A percentile compares a stretch with the other conserved stretches of the same genome.
These are phyloP conservation scores for Megastigmus dorsalis DNA, from an alignment of 2,888 invertebrate species.

Conservation along the genomic window DNA sequence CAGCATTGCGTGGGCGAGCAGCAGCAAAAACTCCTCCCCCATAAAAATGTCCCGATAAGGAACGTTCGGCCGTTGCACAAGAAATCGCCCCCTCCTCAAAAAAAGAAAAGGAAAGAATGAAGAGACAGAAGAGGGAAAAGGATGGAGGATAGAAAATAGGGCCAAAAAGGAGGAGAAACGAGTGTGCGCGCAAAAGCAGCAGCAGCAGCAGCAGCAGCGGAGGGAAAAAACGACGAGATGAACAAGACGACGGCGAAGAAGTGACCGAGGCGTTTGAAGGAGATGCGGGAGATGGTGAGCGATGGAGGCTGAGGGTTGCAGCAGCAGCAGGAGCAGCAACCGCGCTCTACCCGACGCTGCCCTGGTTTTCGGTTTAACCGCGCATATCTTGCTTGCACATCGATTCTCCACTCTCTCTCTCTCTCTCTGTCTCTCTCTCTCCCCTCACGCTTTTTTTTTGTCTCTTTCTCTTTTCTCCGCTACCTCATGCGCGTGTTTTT, in stretches of 20 bases:
- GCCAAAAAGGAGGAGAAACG: not conserved
- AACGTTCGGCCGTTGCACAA: constrained; percentile 51
- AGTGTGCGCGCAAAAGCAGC: no score
- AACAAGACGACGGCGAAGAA: constrained; percentile 9
- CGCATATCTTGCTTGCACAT: constrained; percentile 39
- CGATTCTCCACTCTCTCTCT: constrained; percentile 37
- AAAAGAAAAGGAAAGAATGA: not conserved
- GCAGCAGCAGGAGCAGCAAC: no score
- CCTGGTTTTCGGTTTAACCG: constrained; percentile 32
- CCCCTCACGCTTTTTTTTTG: no score
- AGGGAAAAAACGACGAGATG: not conserved
- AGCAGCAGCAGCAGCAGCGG: no score
- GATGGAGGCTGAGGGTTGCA: constrained; percentile 23
- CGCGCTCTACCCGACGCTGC: not conserved
- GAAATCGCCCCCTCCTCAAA: constrained; percentile 24
- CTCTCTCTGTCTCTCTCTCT: constrained; percentile 8
- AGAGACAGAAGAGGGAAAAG: not conserved
- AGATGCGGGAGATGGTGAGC: constrained; percentile 34
- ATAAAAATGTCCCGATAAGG: constrained; percentile 66
- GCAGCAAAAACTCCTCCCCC: constrained; percentile 57
- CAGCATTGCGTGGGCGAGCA: not conserved
- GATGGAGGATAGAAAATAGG: not conserved
- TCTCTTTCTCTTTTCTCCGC: not conserved
- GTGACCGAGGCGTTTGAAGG: constrained; percentile 19
- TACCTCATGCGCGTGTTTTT: constrained; percentile 30